Conservation (phyloP, 1,140 invertebrate genomes). For the Drosophila guanche region DNA sequence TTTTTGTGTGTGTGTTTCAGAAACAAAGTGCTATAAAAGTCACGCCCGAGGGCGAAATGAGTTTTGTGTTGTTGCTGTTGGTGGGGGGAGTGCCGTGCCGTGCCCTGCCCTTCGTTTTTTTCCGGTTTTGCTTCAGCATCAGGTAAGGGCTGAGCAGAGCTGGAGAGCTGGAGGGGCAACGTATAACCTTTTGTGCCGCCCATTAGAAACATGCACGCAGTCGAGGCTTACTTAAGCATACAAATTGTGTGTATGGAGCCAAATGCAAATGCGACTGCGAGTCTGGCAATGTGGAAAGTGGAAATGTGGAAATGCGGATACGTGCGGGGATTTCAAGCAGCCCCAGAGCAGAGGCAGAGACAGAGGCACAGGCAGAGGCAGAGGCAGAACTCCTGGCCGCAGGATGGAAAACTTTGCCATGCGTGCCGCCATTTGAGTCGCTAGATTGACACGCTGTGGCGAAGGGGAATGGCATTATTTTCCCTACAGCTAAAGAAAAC, state of each 20-base stretch:
- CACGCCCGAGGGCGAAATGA: constrained; percentile 78
- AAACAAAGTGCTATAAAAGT: constrained; percentile 80
- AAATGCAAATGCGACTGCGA: constrained; percentile 46
- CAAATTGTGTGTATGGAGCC: constrained; percentile 57
- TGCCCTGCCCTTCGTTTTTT: constrained; percentile 13
- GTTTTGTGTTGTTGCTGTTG: constrained; percentile 55
- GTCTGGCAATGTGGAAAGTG: constrained; percentile 42
- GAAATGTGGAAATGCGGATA: constrained; percentile 70
- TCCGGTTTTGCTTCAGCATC: constrained; percentile 64
- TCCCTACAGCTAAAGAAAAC: constrained; percentile 40
- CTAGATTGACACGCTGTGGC: constrained; percentile 80
- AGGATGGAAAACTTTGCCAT: constrained; percentile 68
- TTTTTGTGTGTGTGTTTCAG: constrained; percentile 8
- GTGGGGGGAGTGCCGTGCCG: too few species aligned
- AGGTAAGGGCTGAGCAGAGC: constrained; percentile 23
- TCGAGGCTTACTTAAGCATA: constrained; percentile 76
- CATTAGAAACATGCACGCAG: constrained; percentile 81
- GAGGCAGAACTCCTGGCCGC: constrained; percentile 8
- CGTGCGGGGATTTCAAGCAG: constrained; percentile 72
- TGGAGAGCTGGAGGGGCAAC: not conserved
- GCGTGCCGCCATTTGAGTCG: constrained; percentile 79
- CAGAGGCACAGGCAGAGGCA: constrained; percentile 1
- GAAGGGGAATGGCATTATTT: not conserved
- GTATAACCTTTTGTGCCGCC: constrained; percentile 80
- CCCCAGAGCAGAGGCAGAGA: constrained; percentile 10